These are phyloP conservation scores for Diglossa cyanea DNA, from an alignment of 2,797 vertebrate genomes.

Conservation along the genomic window DNA sequence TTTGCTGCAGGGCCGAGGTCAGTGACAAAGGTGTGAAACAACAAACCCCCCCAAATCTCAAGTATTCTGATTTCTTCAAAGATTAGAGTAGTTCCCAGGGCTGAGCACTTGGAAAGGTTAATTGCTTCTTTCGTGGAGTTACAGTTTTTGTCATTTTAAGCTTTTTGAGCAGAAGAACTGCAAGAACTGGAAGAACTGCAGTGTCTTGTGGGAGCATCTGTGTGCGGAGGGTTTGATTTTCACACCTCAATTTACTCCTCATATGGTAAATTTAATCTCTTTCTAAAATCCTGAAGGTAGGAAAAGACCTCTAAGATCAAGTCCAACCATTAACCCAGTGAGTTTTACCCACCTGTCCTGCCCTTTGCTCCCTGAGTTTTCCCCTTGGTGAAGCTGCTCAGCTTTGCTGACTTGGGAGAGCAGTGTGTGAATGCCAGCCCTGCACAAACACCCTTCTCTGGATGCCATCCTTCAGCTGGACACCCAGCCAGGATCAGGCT, in stretches of 20 bases:
- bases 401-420: background rate
- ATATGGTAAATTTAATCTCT: background rate
- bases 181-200: background rate
- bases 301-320: background rate
- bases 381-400: background rate
- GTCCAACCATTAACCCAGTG: background rate
- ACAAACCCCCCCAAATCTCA: background rate
- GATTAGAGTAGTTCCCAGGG: background rate
- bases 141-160: background rate
- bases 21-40: background rate
- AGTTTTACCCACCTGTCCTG: background rate
- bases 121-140: background rate
- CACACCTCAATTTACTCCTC: background rate
- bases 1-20: background rate
- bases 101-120: background rate
- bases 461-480: background rate
- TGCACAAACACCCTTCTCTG: background rate
- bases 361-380: background rate
- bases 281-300: background rate
- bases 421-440: background rate
- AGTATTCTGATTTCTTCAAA: background rate
- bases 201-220: rapidly evolving
- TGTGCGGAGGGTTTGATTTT: background rate
- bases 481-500: background rate
- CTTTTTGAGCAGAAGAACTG: background rate